Percentiles rank a stretch among this genome's conserved stretches.
phyloP scores from a whole-genome alignment of 2,797 vertebrate species.

The Sus cebifrons region DNA sequence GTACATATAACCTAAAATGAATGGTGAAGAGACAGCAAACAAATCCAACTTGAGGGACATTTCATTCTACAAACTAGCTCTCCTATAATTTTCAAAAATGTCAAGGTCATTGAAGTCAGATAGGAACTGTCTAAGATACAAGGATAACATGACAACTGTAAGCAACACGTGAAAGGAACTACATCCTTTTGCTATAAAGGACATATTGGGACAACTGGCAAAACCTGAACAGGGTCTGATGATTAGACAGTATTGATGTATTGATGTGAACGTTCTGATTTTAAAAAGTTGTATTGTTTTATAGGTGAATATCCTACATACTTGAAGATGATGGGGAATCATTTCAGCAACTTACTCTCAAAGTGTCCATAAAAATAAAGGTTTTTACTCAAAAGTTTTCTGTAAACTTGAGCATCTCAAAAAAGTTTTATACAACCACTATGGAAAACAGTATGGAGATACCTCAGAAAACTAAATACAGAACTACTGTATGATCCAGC shows the following conservation, averaged over 20 bases:
- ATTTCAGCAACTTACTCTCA: constrained; percentile 24
- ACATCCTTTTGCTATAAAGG: neutral
- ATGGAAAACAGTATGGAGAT: too few relatives aligned
- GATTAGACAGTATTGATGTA: neutral
- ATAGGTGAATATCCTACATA: neutral
- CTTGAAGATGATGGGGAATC: neutral
- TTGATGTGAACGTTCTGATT: neutral
- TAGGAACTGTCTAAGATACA: neutral
- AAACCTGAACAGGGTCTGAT: constrained; percentile 37
- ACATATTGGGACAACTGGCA: neutral
- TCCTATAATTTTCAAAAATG: neutral
- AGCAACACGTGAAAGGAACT: neutral
- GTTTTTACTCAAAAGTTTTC: neutral
- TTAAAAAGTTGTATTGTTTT: neutral
- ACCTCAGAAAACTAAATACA: too few relatives aligned
- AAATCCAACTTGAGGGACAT: neutral
- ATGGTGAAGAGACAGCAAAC: neutral
- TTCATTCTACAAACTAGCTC: neutral
- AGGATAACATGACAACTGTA: neutral
- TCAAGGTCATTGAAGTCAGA: neutral
- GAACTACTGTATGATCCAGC: too few relatives aligned
- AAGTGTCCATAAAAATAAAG: neutral
- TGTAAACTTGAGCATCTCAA: neutral
- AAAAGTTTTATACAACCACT: neutral
- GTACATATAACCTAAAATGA: neutral